These are phyloP conservation scores for Channa maculata DNA, from an alignment of 2,113 vertebrate genomes.

Conservation along the genomic window DNA sequence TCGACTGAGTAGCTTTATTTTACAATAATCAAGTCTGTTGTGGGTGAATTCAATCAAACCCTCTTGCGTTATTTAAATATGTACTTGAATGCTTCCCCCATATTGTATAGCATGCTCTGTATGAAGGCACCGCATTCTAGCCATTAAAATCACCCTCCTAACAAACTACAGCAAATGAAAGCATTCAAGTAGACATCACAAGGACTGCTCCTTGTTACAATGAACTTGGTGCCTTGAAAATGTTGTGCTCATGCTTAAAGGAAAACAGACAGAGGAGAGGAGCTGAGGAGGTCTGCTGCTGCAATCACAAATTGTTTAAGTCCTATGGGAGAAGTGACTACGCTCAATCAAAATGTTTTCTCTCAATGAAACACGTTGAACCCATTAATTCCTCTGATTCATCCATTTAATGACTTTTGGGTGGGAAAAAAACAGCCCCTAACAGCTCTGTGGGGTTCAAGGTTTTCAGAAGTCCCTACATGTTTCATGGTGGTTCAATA, in stretches of 20 bases:
- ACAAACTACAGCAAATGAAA: not conserved
- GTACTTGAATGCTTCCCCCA: too few species aligned
- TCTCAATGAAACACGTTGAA: conserved; percentile 29
- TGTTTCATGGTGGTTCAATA: conserved; percentile 15
- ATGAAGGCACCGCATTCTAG: too few species aligned
- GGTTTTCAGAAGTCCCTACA: conserved; percentile 39
- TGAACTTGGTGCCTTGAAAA: not conserved
- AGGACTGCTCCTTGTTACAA: not conserved
- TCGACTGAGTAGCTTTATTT: too few species aligned
- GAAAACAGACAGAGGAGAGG: not conserved
- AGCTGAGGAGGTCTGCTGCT: conserved; percentile 1
- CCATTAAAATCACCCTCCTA: too few species aligned
- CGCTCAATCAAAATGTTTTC: conserved; percentile 39
- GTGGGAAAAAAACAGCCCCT: conserved; percentile 44
- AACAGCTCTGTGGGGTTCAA: conserved; percentile 17
- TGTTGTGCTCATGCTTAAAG: not conserved
- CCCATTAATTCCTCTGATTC: conserved; percentile 44
- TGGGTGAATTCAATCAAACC: too few species aligned
- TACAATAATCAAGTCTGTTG: too few species aligned
- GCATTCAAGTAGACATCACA: not conserved
- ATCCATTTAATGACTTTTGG: conserved; percentile 37
- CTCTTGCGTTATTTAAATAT: too few species aligned
- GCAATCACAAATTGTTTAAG: conserved; percentile 30
- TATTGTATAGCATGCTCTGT: too few species aligned
- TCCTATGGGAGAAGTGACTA: conserved; percentile 19